Conservation (phyloP, 2,888 invertebrate genomes). For the Zygaena filipendulae region DNA sequence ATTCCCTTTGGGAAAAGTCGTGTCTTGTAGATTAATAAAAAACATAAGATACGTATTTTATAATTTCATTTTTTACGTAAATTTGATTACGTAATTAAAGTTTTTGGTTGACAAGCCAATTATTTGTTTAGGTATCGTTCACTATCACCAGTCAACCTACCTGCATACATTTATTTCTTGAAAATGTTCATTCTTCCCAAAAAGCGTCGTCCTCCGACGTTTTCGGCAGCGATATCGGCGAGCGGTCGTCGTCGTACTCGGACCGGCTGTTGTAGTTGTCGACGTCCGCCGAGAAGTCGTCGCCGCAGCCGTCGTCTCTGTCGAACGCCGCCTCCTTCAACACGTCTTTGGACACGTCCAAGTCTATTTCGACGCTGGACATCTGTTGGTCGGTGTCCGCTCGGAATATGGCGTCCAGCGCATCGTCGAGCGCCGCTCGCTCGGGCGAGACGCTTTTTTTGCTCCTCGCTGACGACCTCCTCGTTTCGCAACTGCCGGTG, state of each 20-base stretch:
- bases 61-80: too few relatives aligned
- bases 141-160: too few relatives aligned
- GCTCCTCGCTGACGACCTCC: background rate
- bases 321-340: too few relatives aligned
- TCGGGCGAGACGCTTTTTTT: conserved; percentile 19
- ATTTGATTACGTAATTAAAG: too few relatives aligned
- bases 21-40: too few relatives aligned
- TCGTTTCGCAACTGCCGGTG: conserved; percentile 14
- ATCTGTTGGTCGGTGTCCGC: conserved; percentile 20
- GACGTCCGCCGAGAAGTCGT: conserved; percentile 40
- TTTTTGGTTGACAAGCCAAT: too few relatives aligned
- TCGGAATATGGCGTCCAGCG: conserved; percentile 31
- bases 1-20: too few relatives aligned
- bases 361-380: conserved; percentile 26
- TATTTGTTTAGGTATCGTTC: too few relatives aligned
- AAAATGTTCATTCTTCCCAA: too few relatives aligned
- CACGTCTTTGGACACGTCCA: conserved; percentile 24
- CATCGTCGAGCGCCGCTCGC: conserved; percentile 21
- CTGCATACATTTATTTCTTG: too few relatives aligned
- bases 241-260: conserved; percentile 23
- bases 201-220: conserved; percentile 42
- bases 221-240: conserved; percentile 37
- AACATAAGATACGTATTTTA: too few relatives aligned
- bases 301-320: too few relatives aligned
- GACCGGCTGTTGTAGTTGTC: conserved; percentile 40